Percentiles rank a stretch among this genome's conserved stretches.
These are phyloP conservation scores for Cetoscarus ocellatus DNA, from an alignment of 2,797 vertebrate genomes.

Conservation along the genomic window DNA sequence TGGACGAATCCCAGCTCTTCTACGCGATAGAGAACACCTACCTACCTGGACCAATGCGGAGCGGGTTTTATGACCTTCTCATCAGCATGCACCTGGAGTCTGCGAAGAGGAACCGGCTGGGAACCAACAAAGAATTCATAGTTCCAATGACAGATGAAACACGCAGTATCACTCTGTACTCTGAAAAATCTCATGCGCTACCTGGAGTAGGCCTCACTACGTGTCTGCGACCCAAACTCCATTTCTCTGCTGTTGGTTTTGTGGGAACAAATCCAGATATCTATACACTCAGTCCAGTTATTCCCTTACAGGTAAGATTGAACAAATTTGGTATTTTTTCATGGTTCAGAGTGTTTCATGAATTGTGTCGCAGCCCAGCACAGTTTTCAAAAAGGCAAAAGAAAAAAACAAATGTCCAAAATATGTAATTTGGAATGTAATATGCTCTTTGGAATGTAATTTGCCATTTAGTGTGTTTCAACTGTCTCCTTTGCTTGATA, in stretches of 20 bases:
- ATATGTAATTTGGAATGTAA: no score
- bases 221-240: constrained; percentile 91
- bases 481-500: no score
- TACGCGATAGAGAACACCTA: constrained; percentile 93
- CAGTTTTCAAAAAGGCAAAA: no score
- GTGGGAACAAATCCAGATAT: constrained; percentile 85
- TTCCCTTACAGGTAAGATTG: constrained; percentile 86
- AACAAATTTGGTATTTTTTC: background rate
- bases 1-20: constrained; percentile 94
- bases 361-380: no score
- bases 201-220: constrained; percentile 93
- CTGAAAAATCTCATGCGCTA: constrained; percentile 84
- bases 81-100: constrained; percentile 97
- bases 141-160: constrained; percentile 93
- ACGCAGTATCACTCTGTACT: constrained; percentile 88
- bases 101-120: constrained; percentile 91
- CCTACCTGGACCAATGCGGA: constrained; percentile 91
- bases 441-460: no score
- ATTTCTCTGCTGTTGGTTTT: constrained; percentile 90
- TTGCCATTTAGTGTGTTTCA: no score
- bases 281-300: constrained; percentile 87
- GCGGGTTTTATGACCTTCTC: constrained; percentile 94
- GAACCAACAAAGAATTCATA: constrained; percentile 96
- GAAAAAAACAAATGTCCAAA: no score
- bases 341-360: no score